These are phyloP conservation scores for Drosophila glabriapex DNA, from an alignment of 2,888 invertebrate species.

Conservation along the genomic window DNA sequence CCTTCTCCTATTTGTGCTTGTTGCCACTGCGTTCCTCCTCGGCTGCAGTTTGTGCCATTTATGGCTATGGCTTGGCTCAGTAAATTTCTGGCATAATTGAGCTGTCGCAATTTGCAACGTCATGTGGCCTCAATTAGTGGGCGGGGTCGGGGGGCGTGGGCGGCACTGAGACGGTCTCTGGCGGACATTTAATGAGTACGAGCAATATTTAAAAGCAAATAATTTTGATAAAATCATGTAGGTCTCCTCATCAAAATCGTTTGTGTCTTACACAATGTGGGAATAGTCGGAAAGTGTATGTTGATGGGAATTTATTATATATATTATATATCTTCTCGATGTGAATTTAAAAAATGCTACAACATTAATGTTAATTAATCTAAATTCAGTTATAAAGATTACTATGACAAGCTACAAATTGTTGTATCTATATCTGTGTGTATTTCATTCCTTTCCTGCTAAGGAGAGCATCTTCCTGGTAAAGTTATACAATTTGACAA, in stretches of 20 bases:
- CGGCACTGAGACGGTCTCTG: not conserved
- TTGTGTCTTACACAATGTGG: not conserved
- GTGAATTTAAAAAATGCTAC: not conserved
- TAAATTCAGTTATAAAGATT: too few species aligned
- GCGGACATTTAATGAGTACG: constrained; percentile 43
- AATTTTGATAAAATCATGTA: constrained; percentile 1
- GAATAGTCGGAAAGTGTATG: not conserved
- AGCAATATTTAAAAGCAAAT: constrained; percentile 5
- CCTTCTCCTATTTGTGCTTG: constrained; percentile 2
- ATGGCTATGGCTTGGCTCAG: constrained; percentile 44
- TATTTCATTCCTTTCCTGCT: not conserved
- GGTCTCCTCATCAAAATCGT: not conserved
- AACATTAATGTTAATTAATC: not conserved
- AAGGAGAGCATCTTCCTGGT: too few species aligned
- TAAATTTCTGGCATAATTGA: constrained; percentile 73
- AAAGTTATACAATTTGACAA: not conserved
- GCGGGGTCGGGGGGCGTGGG: not conserved
- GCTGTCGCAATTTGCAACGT: constrained; percentile 68
- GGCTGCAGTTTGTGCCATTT: constrained; percentile 50
- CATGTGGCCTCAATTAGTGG: constrained; percentile 29
- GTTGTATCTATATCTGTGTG: not conserved
- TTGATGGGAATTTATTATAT: not conserved
- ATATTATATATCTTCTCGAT: not conserved
- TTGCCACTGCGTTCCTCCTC: constrained; percentile 42
- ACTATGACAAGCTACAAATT: not conserved